Evolutionary conservation across 2,797 vertebrate genomes (phyloP), one percentile per base, ranked within the genome.

Genomic region (Leontopithecus rosalia): DNA sequence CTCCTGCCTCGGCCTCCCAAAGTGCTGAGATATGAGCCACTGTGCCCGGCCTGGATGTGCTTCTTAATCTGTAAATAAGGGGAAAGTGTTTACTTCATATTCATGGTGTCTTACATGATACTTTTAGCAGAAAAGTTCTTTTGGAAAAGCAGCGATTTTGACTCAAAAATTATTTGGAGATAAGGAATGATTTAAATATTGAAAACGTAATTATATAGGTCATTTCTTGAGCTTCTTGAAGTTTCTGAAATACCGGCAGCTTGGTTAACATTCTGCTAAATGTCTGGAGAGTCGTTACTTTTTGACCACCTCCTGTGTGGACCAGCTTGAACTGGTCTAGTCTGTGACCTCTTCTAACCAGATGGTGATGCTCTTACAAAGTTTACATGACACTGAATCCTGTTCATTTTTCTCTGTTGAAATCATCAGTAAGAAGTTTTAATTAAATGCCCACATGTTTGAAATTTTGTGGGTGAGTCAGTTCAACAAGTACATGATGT

Each of bases 361-460:
- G 46, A 85, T 48, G 55, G 43, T 41, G 48, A 81, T 90, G 89
- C 79, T 96, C 50, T 39, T 67, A 83, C 10, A 39, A 90, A 91
- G 79, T 88, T 94, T 61, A 70, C 41, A 28, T 72, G 73, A 48
- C 58, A 61, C 15, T 5, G 72, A 67, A 90, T 96, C 87, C 52
- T 92, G 76, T 81, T 39, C 81, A 73, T 96, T 95, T 96, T 96
- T 96, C 86, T 95, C 86, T 97, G 92, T 75, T 95, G 95, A 97
- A 96, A 61, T 97, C 82, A 96, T 96, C 87, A 72, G 72, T 92
- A 84, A 76, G 36, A 83, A 79, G 55, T 33, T 91, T 92, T 96
- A 96, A 97, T 96, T 96, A 90, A 93, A 96, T 97, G 83, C 73
- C 91, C 96, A 96, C 91, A 88, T 97, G 88, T 97, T 96, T 85